Percentiles rank a stretch among this genome's conserved stretches.
phyloP scores from a whole-genome alignment of 2,113 vertebrate genomes.

The rabbit (Oryctolagus cuniculus) region mOryCun1.1 NC_091440.1:134239001-134239500 shows the following conservation, averaged over 20 bases:
- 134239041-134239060: too few species aligned
- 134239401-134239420: constrained; percentile 36
- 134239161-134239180: neutral
- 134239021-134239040: neutral
- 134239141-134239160: neutral
- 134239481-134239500: constrained; percentile 20
- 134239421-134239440: constrained; percentile 32
- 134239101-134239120: neutral
- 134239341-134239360: constrained; percentile 53
- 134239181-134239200: neutral
- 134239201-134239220: neutral
- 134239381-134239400: neutral
- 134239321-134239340: neutral
- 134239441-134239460: constrained; percentile 13
- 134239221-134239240: neutral
- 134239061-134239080: neutral
- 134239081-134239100: neutral
- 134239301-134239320: neutral
- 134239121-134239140: neutral
- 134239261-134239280: neutral
- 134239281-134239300: neutral
- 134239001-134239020: neutral
- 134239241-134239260: neutral
- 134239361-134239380: constrained; percentile 13
- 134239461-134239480: neutral